Evolutionary conservation across 1,140 invertebrate genomes (phyloP).

Genomic region (Pachypeltis micranthus): DNA sequence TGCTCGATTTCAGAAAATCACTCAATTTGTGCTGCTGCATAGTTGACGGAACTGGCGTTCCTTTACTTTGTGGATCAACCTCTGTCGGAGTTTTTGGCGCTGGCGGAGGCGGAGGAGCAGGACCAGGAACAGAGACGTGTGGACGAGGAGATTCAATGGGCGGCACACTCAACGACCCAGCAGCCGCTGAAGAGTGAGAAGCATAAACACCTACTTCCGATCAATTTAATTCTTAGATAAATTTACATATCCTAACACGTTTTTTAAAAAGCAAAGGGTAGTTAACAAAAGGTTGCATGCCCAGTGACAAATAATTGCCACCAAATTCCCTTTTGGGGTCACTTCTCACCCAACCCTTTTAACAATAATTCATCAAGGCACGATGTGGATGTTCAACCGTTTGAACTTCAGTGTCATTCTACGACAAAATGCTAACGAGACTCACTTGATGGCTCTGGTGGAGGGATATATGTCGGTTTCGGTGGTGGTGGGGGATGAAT

Average conservation of each 20-base stretch:
- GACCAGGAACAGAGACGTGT: neutral
- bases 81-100: too few relatives aligned
- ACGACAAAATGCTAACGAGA: too few relatives aligned
- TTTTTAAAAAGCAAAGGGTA: too few relatives aligned
- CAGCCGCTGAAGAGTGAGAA: too few relatives aligned
- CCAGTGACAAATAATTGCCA: too few relatives aligned
- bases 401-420: neutral
- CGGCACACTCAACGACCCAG: neutral
- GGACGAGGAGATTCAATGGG: neutral
- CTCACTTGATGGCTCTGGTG: conserved; percentile 25
- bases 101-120: conserved; percentile 25
- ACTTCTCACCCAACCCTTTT: too few relatives aligned
- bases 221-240: too few relatives aligned
- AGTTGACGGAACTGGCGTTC: conserved; percentile 14
- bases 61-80: conserved; percentile 29
- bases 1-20: conserved; percentile 50
- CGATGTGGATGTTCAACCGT: neutral
- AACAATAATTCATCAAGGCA: too few relatives aligned
- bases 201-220: too few relatives aligned
- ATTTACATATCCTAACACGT: too few relatives aligned
- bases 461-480: conserved; percentile 29
- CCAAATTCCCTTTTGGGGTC: too few relatives aligned
- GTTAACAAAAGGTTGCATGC: too few relatives aligned
- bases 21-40: conserved; percentile 33
- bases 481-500: conserved; percentile 25